Evolutionary conservation across 2,888 invertebrate genomes (phyloP), one percentile per base, ranked within the genome.

Genomic region (Acrobasis repandana): DNA sequence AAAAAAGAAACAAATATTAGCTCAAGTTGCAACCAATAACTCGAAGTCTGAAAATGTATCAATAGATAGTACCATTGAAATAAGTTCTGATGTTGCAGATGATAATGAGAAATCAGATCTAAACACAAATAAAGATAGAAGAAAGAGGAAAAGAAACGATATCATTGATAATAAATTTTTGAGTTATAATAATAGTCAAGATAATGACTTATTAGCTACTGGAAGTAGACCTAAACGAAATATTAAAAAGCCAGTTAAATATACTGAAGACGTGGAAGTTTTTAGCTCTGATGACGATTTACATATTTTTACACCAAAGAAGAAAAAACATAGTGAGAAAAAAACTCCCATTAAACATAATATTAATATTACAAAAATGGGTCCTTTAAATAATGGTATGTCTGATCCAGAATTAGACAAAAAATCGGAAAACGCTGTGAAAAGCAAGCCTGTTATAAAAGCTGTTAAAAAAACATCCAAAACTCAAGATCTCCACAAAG

Each of bases 231-330:
- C 92, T 60, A 91, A 81, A 70, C 77, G 91, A 64, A 82, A 71
- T 66, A 71, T 79, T 1, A 89, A 86, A 69, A 88, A 79, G 72
- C 90, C 91, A 61, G 67, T 86, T 9, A 90, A 90, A 73, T 92
- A 91, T 71, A 65, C 67, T 66, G 85, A 89, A 63, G 81, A 87
- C 69, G 68, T 73, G 50, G 65, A 68, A 34, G 47, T 80, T 6
- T 76, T 77, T 43, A 88, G 87, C 76, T 89, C 90, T 60, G 90
- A 91, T 81, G 92, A 92, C 65, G 89, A 90, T 60, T 72, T 87
- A 56, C 81, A 86, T 69, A 88, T 91, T 36, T 90, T 91, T 71
- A 88, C 89, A 54, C 87, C 88, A 34, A 90, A 88, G 71, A 92
- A 89, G 75, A 86, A 84, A 65, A 85, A 74, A 65, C 65, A 61